phyloP scores from a whole-genome alignment of 1,140 invertebrate genomes.

The Conopomorpha cramerella region DNA sequence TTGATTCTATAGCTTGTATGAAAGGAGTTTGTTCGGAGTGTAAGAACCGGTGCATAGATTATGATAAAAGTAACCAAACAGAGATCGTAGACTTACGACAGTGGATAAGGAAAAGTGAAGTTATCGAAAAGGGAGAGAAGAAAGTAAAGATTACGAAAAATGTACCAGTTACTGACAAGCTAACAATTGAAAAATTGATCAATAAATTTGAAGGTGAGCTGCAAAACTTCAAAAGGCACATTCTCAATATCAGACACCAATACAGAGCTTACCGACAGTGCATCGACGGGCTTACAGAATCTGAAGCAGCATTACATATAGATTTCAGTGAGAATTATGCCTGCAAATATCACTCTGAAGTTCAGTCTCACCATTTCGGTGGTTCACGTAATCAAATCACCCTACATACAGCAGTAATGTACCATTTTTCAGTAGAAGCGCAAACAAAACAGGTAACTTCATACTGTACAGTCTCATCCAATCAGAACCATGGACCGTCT shows the following conservation, averaged over 20 bases:
- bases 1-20: constrained; percentile 2
- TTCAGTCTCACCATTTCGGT: constrained; percentile 8
- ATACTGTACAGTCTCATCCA: constrained; percentile 7
- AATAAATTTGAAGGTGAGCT: neutral
- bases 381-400: constrained; percentile 8
- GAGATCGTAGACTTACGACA: neutral
- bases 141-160: neutral
- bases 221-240: neutral
- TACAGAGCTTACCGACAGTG: neutral
- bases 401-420: constrained; percentile 7
- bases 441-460: constrained; percentile 6
- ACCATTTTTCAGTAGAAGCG: neutral
- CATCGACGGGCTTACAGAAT: neutral
- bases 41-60: neutral
- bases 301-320: neutral
- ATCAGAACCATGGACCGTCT: constrained; percentile 6
- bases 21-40: neutral
- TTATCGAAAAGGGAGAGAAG: neutral
- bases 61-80: neutral
- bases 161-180: neutral
- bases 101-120: neutral
- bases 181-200: neutral
- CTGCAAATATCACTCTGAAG: constrained; percentile 4
- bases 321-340: neutral
- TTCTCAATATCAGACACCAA: neutral